Conservation (phyloP, 2,797 vertebrate species). For the Sebastes goodei region DNA sequence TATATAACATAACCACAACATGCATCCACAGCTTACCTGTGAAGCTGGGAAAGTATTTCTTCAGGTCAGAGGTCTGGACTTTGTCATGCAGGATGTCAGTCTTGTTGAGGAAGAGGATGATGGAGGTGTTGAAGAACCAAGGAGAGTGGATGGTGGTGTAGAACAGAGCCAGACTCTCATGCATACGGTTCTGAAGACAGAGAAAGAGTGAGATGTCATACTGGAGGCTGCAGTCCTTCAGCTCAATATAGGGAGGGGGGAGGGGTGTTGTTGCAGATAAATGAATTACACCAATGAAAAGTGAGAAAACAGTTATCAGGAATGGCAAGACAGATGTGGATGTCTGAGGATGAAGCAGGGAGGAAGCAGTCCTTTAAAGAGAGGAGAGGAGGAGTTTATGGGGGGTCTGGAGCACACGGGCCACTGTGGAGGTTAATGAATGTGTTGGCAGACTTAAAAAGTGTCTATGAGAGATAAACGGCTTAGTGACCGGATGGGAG, state of each 20-base stretch:
- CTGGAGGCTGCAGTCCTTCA: neutral
- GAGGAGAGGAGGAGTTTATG: conserved; percentile 8
- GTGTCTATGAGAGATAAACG: conserved; percentile 61
- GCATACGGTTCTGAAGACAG: conserved; percentile 82
- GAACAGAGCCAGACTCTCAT: conserved; percentile 85
- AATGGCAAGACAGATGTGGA: neutral
- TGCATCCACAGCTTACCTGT: conserved; percentile 60
- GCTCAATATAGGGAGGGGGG: neutral
- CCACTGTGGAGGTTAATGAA: conserved; percentile 63
- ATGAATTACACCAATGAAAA: neutral
- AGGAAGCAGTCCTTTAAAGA: neutral
- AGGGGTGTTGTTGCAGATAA: neutral
- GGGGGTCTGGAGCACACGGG: conserved; percentile 18
- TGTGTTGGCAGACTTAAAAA: conserved; percentile 51
- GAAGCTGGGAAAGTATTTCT: conserved; percentile 80
- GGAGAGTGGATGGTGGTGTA: conserved; percentile 86
- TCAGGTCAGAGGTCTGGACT: conserved; percentile 81
- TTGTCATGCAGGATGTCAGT: conserved; percentile 87
- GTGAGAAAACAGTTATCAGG: neutral
- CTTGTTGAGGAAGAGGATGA: conserved; percentile 89
- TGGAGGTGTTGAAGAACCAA: conserved; percentile 83
- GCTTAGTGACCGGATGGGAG: conserved; percentile 48
- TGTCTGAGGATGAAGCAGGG: conserved; percentile 2
- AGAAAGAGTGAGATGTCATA: neutral
- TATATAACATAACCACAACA: neutral